A percentile compares a stretch with the other conserved stretches of the same genome.
These are phyloP conservation scores for Troglohyphantes excavatus DNA, from an alignment of 2,888 invertebrate genomes.

Conservation along the genomic window DNA sequence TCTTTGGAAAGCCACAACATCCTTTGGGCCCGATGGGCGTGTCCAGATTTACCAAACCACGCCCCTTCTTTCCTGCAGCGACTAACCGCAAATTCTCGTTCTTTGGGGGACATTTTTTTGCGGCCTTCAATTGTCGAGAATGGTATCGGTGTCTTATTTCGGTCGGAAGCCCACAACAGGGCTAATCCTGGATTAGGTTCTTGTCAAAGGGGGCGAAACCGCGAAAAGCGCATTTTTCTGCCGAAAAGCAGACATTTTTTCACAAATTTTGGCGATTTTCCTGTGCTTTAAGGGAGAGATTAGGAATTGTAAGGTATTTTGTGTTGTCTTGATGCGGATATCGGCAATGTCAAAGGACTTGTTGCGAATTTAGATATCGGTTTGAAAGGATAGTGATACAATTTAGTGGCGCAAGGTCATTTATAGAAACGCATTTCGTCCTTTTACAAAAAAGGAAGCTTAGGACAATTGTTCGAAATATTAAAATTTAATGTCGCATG, in stretches of 20 bases:
- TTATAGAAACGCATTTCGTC: background rate
- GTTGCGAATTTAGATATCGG: background rate
- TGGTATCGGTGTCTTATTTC: conserved; percentile 74
- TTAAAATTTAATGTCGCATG: too few species aligned
- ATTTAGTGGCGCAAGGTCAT: background rate
- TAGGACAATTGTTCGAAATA: too few species aligned
- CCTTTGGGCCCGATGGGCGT: conserved; percentile 49
- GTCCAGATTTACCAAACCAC: conserved; percentile 29
- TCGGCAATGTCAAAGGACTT: conserved; percentile 12
- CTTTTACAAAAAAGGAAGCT: too few species aligned
- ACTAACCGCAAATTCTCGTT: conserved; percentile 48
- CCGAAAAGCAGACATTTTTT: conserved; percentile 47
- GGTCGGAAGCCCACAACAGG: conserved; percentile 72
- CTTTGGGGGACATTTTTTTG: conserved; percentile 28
- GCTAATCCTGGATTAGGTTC: conserved; percentile 75
- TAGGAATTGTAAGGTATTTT: conserved; percentile 26
- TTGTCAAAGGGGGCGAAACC: conserved; percentile 59
- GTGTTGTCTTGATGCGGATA: background rate
- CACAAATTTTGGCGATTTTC: conserved; percentile 25
- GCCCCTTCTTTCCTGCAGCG: conserved; percentile 58
- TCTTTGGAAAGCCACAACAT: conserved; percentile 32
- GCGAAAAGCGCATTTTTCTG: conserved; percentile 56
- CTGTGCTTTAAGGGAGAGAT: conserved; percentile 24
- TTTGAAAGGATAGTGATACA: background rate
- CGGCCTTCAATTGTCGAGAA: conserved; percentile 13